Evolutionary conservation across 30 jellyfish, hydroid and myxozoan species (phyloP).

Genomic region (Hydra vulgaris): DNA sequence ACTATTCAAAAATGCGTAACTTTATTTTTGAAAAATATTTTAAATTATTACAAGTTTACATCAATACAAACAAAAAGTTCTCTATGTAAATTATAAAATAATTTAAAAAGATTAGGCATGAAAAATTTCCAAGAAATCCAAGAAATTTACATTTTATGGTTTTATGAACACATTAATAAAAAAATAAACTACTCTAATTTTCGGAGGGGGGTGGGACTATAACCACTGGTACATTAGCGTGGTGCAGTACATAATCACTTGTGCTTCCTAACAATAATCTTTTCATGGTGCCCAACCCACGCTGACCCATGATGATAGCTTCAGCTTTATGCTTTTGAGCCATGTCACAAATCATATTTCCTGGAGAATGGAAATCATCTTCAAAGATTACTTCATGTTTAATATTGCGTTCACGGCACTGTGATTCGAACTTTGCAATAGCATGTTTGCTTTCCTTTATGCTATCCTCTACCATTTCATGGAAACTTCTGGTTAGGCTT

Average conservation of each 20-base stretch:
- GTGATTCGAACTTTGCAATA: neutral
- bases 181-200: neutral
- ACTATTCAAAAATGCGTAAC: no score
- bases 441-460: neutral
- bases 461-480: neutral
- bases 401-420: neutral
- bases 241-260: constrained; percentile 23
- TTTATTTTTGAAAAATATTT: no score
- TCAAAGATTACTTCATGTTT: neutral
- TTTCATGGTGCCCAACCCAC: constrained; percentile 9
- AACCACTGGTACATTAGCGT: neutral
- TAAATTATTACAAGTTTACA: no score
- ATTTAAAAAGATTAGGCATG: no score
- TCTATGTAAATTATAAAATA: no score
- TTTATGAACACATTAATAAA: no score
- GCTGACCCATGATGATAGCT: constrained; percentile 11
- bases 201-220: constrained; percentile 8
- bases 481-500: neutral
- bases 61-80: no score
- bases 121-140: no score
- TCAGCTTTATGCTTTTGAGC: neutral
- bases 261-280: constrained; percentile 12
- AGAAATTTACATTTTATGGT: no score
- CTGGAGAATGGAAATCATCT: constrained; percentile 15
- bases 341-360: constrained; percentile 11